Evolutionary conservation across 2,797 vertebrate genomes (phyloP).

Genomic region (Melopsittacus undulatus): DNA sequence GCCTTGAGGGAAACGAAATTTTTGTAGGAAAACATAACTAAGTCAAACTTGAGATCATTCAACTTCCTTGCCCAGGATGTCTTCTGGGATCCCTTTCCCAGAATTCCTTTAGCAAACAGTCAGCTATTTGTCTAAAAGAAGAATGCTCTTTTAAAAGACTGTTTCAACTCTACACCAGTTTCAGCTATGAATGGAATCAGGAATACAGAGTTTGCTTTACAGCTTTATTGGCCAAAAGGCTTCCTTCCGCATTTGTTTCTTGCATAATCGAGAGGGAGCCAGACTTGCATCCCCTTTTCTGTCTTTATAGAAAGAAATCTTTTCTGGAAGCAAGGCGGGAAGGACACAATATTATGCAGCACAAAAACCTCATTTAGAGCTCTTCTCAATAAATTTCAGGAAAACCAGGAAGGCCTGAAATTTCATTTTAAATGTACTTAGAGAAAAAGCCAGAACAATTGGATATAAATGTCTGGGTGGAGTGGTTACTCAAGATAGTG

Average conservation of each 20-base stretch:
- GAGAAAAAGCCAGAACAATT: background rate
- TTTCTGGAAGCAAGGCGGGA: background rate
- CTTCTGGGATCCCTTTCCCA: background rate
- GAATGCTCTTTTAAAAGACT: background rate
- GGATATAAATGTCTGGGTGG: background rate
- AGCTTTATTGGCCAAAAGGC: background rate
- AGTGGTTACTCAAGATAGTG: slow-evolving; percentile 21
- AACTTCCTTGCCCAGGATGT: background rate
- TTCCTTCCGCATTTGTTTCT: background rate
- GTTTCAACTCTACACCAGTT: background rate
- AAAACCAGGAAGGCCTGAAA: background rate
- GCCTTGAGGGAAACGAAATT: background rate
- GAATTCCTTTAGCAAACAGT: background rate
- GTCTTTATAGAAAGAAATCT: background rate
- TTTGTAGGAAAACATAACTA: background rate
- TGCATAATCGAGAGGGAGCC: background rate
- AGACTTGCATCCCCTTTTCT: background rate
- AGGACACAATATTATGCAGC: background rate
- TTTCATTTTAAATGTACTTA: background rate
- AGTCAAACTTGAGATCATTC: background rate
- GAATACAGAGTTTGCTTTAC: slow-evolving; percentile 24
- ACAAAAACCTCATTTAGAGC: background rate
- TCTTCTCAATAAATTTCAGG: background rate
- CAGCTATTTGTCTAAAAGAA: background rate
- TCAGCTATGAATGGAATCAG: slow-evolving; percentile 16